Conservation (phyloP, 2,113 vertebrate species). For the Sylvietta virens region DNA sequence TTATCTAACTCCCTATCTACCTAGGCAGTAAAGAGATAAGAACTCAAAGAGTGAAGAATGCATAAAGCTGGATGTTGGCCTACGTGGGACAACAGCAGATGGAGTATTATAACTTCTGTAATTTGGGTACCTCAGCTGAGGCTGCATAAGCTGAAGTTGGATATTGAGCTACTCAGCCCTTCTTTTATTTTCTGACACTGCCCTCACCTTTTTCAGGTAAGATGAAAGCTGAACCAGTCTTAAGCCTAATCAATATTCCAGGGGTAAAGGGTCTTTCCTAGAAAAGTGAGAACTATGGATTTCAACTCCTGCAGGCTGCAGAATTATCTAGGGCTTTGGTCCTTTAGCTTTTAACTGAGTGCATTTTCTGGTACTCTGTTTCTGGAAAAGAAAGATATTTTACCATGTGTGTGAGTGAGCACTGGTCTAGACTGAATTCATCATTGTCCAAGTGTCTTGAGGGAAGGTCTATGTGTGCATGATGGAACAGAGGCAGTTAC, state of each 20-base stretch:
- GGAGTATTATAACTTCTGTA: background rate
- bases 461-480: background rate
- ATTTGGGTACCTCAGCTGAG: background rate
- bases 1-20: background rate
- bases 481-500: background rate
- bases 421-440: background rate
- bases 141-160: background rate
- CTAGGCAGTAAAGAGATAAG: background rate
- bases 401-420: background rate
- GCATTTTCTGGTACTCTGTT: background rate
- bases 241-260: background rate
- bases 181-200: background rate
- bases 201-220: background rate
- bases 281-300: background rate
- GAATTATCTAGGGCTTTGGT: background rate
- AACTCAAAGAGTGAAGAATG: background rate
- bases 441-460: background rate
- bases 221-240: background rate
- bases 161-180: background rate
- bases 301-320: background rate
- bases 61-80: background rate
- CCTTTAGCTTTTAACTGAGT: background rate
- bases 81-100: rapidly evolving
- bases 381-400: background rate
- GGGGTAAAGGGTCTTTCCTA: background rate